Evolutionary conservation across 2,113 vertebrate species (phyloP).

Genomic region (Catagonus wagneri): DNA sequence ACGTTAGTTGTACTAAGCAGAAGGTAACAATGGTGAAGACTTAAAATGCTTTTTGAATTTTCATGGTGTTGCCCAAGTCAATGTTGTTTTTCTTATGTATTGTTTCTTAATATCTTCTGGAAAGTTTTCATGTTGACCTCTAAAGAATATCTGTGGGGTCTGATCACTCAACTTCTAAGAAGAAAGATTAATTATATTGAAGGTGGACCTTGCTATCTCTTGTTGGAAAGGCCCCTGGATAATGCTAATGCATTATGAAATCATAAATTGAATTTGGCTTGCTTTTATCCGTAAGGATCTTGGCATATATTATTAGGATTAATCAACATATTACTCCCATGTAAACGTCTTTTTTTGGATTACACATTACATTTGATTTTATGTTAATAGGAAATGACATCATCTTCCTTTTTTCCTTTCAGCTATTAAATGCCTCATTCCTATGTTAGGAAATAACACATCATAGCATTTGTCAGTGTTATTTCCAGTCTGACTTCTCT

Average conservation of each 20-base stretch:
- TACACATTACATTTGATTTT: slow-evolving; percentile 44
- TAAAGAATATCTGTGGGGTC: slow-evolving; percentile 16
- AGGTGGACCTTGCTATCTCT: neutral
- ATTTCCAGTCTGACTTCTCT: neutral
- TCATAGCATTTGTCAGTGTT: neutral
- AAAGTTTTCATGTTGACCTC: neutral
- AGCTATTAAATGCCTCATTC: slow-evolving; percentile 9
- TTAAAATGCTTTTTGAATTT: slow-evolving; percentile 42
- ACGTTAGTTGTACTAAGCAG: neutral
- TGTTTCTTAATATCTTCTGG: slow-evolving; percentile 33
- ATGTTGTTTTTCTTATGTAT: slow-evolving; percentile 15
- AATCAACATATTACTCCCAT: neutral
- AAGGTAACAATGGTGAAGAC: neutral
- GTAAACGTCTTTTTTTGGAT: neutral
- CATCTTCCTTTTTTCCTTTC: slow-evolving; percentile 44
- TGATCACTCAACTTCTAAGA: slow-evolving; percentile 39
- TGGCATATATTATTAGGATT: slow-evolving; percentile 46
- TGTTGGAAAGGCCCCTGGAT: slow-evolving; percentile 19
- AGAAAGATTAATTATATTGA: slow-evolving; percentile 51
- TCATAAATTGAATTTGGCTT: slow-evolving; percentile 44
- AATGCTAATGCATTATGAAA: slow-evolving; percentile 40
- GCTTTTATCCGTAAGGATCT: slow-evolving; percentile 31
- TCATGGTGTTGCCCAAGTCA: neutral
- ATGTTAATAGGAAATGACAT: neutral
- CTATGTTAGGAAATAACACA: neutral